Base-by-base conservation (phyloP, 2,113 vertebrate species). In the Silurus asotus region DNA sequence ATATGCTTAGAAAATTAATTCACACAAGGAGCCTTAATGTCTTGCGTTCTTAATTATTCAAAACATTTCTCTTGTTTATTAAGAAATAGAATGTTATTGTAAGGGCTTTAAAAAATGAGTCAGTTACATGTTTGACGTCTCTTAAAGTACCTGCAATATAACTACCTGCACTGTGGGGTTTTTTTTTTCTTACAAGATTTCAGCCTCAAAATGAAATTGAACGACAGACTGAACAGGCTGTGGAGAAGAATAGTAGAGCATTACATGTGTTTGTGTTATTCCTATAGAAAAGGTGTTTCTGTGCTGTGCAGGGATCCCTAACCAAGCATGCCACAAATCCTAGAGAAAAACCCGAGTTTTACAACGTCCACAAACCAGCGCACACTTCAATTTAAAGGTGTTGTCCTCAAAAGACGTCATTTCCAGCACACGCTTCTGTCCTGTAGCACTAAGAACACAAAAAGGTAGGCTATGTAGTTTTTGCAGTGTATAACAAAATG, bases 271-370 rank as follows among this genome's bases (percentile, higher is more conserved):
- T 51, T 74, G 70, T 74, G 45, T 74, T 49, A n/a, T 51, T 69
- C 5, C 17, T 10, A 59, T 48, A 58, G 25, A 15, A 48, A 48
- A 20, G 1, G 37, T 56, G 23, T 64, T 17, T 56, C 13, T 62
- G 9, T 56, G 37, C 62, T 5, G 6, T 51, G 8, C 13, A 81
- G 78, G 17, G 56, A 74, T 8, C 4, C 53, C 9, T 86, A 48
- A 28, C 15, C 45, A 70, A 79, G 45, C 58, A 86, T 86, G 85
- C 70, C 49, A 48, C 85, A 86, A 23, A 19, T n/a, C 45, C 25
- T 19, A 37, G 28, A 67, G 8, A 28, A 76, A 10, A 28, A 45
- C 3, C 56, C 6, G 0, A 74, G 11, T 45, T 45, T 75, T 7
- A 1, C 61, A 20, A 15, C 25, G n/a, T 23, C 51, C 14, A 23